Conservation (phyloP, 1,140 invertebrate genomes). For the Kradibia gibbosae region DNA sequence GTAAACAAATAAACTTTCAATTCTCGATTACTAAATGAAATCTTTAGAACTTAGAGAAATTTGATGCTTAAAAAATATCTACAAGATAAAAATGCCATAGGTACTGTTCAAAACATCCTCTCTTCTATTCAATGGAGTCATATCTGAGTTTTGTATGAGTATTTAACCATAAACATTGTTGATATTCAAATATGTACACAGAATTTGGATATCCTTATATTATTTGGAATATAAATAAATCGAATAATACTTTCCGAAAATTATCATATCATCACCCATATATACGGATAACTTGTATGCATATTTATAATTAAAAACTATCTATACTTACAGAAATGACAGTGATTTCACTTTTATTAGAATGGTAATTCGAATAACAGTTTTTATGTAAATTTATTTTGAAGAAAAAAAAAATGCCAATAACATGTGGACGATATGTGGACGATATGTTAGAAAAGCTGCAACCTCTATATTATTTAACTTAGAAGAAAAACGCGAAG, state of each 20-base stretch:
- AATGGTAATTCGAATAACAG: no score
- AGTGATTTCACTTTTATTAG: neutral
- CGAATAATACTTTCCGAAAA: no score
- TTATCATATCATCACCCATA: neutral
- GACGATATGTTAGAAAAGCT: no score
- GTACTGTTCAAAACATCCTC: slow-evolving; percentile 32
- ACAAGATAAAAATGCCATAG: neutral
- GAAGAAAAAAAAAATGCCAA: no score
- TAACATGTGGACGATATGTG: no score
- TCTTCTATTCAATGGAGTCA: neutral
- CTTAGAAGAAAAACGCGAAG: no score
- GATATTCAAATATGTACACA: slow-evolving; percentile 1
- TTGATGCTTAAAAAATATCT: slow-evolving; percentile 7
- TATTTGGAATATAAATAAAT: slow-evolving; percentile 59
- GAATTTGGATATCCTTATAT: slow-evolving; percentile 11
- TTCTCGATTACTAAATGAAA: neutral
- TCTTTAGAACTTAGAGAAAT: slow-evolving; percentile 2
- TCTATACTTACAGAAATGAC: neutral
- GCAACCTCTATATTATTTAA: no score
- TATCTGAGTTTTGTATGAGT: neutral
- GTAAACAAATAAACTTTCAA: neutral
- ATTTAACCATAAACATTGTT: neutral
- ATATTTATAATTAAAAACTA: neutral
- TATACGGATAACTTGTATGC: neutral
- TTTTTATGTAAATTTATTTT: no score